Conservation (phyloP, 1,140 invertebrate genomes). For the Xylocopa sonorina region DNA sequence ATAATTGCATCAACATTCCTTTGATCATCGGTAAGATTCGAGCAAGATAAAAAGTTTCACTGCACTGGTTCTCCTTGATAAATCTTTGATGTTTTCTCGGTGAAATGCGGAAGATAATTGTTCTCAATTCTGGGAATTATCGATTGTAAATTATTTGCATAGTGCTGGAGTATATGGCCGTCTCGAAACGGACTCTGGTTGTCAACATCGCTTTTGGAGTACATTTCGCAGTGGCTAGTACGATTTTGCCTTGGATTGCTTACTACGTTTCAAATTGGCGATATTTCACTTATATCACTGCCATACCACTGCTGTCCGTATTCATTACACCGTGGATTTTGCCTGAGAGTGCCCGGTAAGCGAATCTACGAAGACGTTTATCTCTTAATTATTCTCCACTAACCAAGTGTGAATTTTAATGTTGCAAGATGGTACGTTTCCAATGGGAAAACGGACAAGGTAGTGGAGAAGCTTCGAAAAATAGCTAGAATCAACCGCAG, state of each 20-base stretch:
- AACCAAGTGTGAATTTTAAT: no score
- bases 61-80: neutral
- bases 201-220: slow-evolving; percentile 78
- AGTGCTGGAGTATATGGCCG: slow-evolving; percentile 80
- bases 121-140: neutral
- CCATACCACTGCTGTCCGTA: slow-evolving; percentile 72
- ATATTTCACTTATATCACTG: slow-evolving; percentile 72
- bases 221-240: slow-evolving; percentile 76
- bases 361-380: no score
- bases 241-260: slow-evolving; percentile 77
- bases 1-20: slow-evolving; percentile 79
- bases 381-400: neutral
- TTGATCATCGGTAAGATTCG: slow-evolving; percentile 75
- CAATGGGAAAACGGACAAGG: slow-evolving; percentile 74
- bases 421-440: slow-evolving; percentile 78
- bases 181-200: slow-evolving; percentile 74
- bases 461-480: slow-evolving; percentile 74
- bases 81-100: neutral
- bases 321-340: slow-evolving; percentile 79
- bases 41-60: no score
- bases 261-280: slow-evolving; percentile 79
- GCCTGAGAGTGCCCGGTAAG: slow-evolving; percentile 78
- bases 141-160: neutral
- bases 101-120: neutral
- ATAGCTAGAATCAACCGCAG: slow-evolving; percentile 75